Base-by-base conservation (phyloP, 2,797 vertebrate species). In the Gymnocypris eckloni region DNA sequence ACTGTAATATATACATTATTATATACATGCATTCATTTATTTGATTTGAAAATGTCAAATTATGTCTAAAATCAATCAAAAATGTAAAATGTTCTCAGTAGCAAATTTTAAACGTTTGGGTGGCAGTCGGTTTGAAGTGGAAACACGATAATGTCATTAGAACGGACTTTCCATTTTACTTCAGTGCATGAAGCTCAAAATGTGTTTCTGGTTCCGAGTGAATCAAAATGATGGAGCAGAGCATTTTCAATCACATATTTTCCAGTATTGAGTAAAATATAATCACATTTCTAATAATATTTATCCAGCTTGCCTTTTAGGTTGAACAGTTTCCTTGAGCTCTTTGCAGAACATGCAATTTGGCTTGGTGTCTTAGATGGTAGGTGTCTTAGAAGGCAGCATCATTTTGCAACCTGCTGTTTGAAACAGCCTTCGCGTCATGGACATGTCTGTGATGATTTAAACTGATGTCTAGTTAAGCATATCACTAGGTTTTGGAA, bases 191-290 rank as follows among this genome's bases (percentile, higher is more conserved):
- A 64, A 64, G 25, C 39, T 79, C n/a, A 64, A 61, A 45, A 79
- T 79, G 56, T 64, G 15, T 79, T 79, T 79, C 77, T 45, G n/a
- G 56, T 45, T 28, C 56, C 6, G 22, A 79, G 56, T 64, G 39
- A 79, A 43, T 79, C 15, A 79, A 43, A 79, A 79, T 64, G 16
- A 45, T 20, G 39, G 39, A 28, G 39, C n/a, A 61, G 56, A 45
- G 56, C 77, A 45, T 64, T 79, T 79, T 45, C 77, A 64, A 79
- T 79, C 77, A 64, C n/a, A 79, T 79, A 45, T 64, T 64, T 79
- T 79, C 56, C 54, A 79, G 39, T 64, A 79, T 79, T 79, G 39
- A 79, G 59, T 64, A 64, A 79, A 64, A 61, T 45, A 12, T 79
- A 79, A 79, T 64, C 39, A 79, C 1, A 79, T 61, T 79, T 80